Evolutionary conservation across 2,797 vertebrate species (phyloP).

Genomic region (Pseudochromis fuscus): DNA sequence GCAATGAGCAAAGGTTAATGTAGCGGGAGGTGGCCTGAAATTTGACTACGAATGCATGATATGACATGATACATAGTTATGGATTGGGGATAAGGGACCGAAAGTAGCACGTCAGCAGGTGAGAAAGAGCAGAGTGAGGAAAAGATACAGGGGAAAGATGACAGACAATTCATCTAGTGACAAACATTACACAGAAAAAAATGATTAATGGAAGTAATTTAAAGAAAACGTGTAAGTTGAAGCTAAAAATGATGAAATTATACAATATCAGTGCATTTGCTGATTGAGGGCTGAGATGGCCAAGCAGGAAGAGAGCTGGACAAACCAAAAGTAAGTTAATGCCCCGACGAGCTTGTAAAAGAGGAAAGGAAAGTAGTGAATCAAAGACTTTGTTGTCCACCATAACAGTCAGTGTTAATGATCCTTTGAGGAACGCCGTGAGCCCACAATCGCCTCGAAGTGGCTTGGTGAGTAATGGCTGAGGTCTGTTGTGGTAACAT

Average conservation of each 20-base stretch:
- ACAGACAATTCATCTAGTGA: too few relatives aligned
- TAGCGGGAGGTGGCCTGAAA: constrained; percentile 43
- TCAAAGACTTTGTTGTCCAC: constrained; percentile 31
- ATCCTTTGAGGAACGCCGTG: constrained; percentile 56
- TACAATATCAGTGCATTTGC: constrained; percentile 37
- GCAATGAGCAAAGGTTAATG: constrained; percentile 76
- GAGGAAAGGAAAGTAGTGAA: constrained; percentile 12
- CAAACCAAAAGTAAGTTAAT: constrained; percentile 25
- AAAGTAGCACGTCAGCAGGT: constrained; percentile 7
- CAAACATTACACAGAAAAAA: constrained; percentile 40
- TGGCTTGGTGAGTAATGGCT: constrained; percentile 41
- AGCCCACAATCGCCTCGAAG: constrained; percentile 46
- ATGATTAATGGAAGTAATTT: constrained; percentile 41
- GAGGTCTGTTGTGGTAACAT: constrained; percentile 24
- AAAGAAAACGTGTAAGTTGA: constrained; percentile 9
- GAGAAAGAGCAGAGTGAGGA: constrained; percentile 14
- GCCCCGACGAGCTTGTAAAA: constrained; percentile 41
- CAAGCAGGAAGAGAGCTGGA: constrained; percentile 10
- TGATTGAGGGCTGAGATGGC: constrained; percentile 19
- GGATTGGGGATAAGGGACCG: constrained; percentile 53
- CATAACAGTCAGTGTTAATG: constrained; percentile 41
- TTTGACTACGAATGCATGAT: constrained; percentile 46
- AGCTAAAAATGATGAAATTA: constrained; percentile 26
- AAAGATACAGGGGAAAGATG: constrained; percentile 17
- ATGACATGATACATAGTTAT: constrained; percentile 54